Percentiles rank a stretch among this genome's conserved stretches.
These are phyloP conservation scores for Orientallactaga sibirica DNA, from an alignment of 2,797 vertebrate species.

Conservation along the genomic window DNA sequence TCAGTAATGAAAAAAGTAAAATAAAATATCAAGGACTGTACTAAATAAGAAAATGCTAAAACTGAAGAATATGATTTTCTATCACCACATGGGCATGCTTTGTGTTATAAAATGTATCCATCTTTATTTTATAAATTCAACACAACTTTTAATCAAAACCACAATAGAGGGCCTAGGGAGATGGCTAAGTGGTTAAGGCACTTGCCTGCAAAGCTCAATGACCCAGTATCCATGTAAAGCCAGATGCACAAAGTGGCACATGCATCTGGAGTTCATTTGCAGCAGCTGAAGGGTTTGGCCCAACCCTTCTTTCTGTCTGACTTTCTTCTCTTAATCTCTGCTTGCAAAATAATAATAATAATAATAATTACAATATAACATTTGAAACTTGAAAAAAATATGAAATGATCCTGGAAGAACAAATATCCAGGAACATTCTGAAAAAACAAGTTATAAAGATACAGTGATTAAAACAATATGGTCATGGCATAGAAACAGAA, in stretches of 20 bases:
- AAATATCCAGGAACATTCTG: conserved; percentile 26
- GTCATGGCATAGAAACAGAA: background rate
- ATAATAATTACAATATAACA: background rate
- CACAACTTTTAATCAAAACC: background rate
- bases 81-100: background rate
- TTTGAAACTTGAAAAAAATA: conserved; percentile 41
- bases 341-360: too few species aligned
- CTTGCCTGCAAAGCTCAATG: too few species aligned
- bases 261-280: too few species aligned
- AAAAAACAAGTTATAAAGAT: conserved; percentile 10
- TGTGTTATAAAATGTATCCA: background rate
- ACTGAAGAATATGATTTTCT: conserved; percentile 9
- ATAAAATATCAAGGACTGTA: background rate
- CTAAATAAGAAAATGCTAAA: conserved; percentile 45
- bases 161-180: background rate
- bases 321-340: too few species aligned
- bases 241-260: too few species aligned
- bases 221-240: too few species aligned
- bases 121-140: conserved; percentile 21
- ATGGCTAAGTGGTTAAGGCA: too few species aligned
- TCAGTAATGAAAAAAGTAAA: conserved; percentile 1
- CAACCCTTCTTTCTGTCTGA: too few species aligned
- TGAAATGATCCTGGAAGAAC: conserved; percentile 31
- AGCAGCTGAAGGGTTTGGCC: too few species aligned
- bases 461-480: background rate